Base-by-base conservation (phyloP, 2,888 invertebrate species). In the Himalopsyche kuldschensis region DNA sequence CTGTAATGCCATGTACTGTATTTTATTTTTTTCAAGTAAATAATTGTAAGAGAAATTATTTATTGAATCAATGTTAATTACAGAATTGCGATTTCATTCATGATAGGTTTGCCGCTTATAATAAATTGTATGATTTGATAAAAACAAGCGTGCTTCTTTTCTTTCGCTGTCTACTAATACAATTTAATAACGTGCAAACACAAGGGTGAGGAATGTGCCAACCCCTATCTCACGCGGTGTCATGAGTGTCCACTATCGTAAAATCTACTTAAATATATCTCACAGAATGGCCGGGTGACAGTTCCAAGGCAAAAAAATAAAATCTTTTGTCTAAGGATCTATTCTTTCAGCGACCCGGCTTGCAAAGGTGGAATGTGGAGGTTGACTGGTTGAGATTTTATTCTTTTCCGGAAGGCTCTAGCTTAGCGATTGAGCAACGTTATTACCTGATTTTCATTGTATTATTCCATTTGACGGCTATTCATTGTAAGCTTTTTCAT, bases 241-340 rank as follows among this genome's bases (percentile, higher is more conserved):
- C 76, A 76, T 35, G 35, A 76, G 76, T 76, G 76, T 41, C 41
- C 76, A 76, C 76, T 76, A 76, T 76, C 76, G 35, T 24, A 76
- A 76, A 76, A 76, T 76, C 76, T 76, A 76, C 76, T 76, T 76
- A 76, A 32, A 35, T 41, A 76, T 76, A 35, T 24, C 76, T 76
- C 76, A 41, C 76, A 76, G 41, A 35, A 75, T 31, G 17, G 76
- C 32, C 2, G 27, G 69, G 69, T 69, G 69, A 69, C 69, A 69
- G 69, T 69, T 69, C 27, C 4, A 32, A 20, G 24, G 76, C 41
- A 15, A 76, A 76, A 41, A 76, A 76, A 76, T 76, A 76, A 35
- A 76, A 35, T 41, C 76, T 41, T 76, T 76, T 76, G 76, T 76
- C 76, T 41, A 35, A 32, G n/a, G 76, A 35, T 76, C 76, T n/a